phyloP scores from a whole-genome alignment of 2,888 invertebrate genomes.

The Azorinus chamasolen region DNA sequence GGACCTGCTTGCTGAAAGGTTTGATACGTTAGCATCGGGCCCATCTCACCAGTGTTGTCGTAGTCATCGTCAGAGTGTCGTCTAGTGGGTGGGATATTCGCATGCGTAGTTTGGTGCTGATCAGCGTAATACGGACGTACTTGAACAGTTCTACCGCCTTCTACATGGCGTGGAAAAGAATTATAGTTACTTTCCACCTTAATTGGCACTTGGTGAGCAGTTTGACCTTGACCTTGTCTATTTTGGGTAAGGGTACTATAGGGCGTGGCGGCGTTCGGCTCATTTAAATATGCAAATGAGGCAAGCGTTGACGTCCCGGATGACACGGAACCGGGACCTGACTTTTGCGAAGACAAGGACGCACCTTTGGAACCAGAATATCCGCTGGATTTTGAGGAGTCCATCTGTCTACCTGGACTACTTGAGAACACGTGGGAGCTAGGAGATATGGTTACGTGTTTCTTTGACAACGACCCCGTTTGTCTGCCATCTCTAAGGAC shows the following conservation, averaged over 20 bases:
- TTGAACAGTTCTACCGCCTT: constrained; percentile 39
- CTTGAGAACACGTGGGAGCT: constrained; percentile 26
- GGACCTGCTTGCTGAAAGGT: constrained; percentile 35
- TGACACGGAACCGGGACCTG: constrained; percentile 47
- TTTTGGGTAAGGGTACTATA: constrained; percentile 53
- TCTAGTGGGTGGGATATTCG: constrained; percentile 42
- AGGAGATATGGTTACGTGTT: constrained; percentile 77
- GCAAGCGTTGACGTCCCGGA: constrained; percentile 60
- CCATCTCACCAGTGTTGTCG: constrained; percentile 74
- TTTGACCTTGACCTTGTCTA: constrained; percentile 28
- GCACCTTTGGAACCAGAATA: constrained; percentile 22
- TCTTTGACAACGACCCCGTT: constrained; percentile 67
- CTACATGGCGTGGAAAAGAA: constrained; percentile 30
- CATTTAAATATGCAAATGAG: constrained; percentile 61
- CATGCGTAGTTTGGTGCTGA: constrained; percentile 27
- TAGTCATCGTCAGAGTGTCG: constrained; percentile 77
- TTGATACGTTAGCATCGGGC: constrained; percentile 68
- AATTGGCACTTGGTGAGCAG: constrained; percentile 42
- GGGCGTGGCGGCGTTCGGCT: constrained; percentile 49
- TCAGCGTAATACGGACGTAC: constrained; percentile 55
- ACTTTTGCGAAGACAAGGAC: constrained; percentile 16
- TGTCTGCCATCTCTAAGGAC: constrained; percentile 67
- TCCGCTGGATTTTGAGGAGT: constrained; percentile 3
- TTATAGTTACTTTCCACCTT: constrained; percentile 46
- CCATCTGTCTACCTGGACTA: constrained; percentile 27